Evolutionary conservation across 2,888 invertebrate species (phyloP).

Genomic region (Vanessa cardui): DNA sequence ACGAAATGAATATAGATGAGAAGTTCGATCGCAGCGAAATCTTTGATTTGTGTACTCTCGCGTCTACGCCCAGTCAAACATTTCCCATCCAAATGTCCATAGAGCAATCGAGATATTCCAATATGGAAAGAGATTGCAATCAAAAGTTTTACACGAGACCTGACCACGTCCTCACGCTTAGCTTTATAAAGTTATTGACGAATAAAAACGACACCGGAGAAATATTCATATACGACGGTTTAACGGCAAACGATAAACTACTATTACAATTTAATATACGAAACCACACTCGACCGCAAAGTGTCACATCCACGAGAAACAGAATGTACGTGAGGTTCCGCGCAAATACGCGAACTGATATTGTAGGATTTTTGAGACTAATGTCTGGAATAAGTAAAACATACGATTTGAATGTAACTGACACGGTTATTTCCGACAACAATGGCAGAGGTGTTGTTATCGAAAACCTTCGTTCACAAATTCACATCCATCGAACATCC

Average conservation of each 20-base stretch:
- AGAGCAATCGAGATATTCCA: conserved; percentile 89
- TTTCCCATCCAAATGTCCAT: conserved; percentile 93
- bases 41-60: conserved; percentile 92
- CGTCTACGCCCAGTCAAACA: conserved; percentile 92
- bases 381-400: conserved; percentile 90
- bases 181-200: conserved; percentile 91
- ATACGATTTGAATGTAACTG: conserved; percentile 93
- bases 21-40: conserved; percentile 89
- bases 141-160: conserved; percentile 90
- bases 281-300: conserved; percentile 94
- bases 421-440: conserved; percentile 93
- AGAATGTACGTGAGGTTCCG: conserved; percentile 91
- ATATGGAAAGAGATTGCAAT: conserved; percentile 87
- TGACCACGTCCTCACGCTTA: conserved; percentile 92
- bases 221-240: conserved; percentile 91
- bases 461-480: conserved; percentile 93
- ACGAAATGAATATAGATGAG: conserved; percentile 90
- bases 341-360: conserved; percentile 87
- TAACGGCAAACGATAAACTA: conserved; percentile 86
- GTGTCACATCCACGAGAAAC: conserved; percentile 91
- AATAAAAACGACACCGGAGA: conserved; percentile 88
- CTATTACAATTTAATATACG: conserved; percentile 88
- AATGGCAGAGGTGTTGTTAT: conserved; percentile 97
- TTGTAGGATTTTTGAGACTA: conserved; percentile 90
- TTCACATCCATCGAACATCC: conserved; percentile 92